Base-by-base conservation (phyloP, 2,113 vertebrate species). In the Oplegnathus fasciatus region DNA sequence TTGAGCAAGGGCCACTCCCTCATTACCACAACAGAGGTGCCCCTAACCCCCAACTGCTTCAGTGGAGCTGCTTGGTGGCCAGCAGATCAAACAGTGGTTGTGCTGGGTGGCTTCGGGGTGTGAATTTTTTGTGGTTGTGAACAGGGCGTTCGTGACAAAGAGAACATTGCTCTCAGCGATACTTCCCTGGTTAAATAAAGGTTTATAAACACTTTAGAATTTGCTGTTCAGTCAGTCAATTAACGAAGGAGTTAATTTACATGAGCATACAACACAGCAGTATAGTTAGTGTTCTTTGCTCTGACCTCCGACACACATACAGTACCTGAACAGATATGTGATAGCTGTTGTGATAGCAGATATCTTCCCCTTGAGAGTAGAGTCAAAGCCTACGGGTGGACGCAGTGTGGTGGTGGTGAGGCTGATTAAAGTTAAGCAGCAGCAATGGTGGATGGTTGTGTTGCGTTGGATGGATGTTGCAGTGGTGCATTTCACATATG, bases 31-130 rank as follows among this genome's bases (percentile, higher is more conserved):
- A 71, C 75, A 8, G 61, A 84, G 17, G 22, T n/a, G 34, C 37
- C 55, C 58, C 26, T 18, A 54, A 46, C 52, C 66, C 32, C 32
- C 22, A 54, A 9, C 40, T 60, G 52, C 79, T 79, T 10, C 77
- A 20, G 28, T 32, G 37, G 64, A 62, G 76, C 57, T 17, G 64
- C 72, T 78, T 10, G 54, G 62, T 65, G 61, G 67, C 10, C 34
- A 60, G 40, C 52, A 79, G 78, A 82, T 82, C 74, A 71, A 69
- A 61, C 78, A 48, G 80, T 54, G 75, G 75, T 74, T 28, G 66
- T 75, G 18, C 72, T 65, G 50, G 30, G 50, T 0, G 54, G 58
- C 6, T 58, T 75, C 46, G 42, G 66, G 57, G 70, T 89, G 73
- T 65, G 60, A 87, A 62, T 24, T 28, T 37, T 62, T 62, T 80